Evolutionary conservation across 2,888 invertebrate species (phyloP), one percentile per base, ranked within the genome.

Genomic region (Melieria crassipennis): DNA sequence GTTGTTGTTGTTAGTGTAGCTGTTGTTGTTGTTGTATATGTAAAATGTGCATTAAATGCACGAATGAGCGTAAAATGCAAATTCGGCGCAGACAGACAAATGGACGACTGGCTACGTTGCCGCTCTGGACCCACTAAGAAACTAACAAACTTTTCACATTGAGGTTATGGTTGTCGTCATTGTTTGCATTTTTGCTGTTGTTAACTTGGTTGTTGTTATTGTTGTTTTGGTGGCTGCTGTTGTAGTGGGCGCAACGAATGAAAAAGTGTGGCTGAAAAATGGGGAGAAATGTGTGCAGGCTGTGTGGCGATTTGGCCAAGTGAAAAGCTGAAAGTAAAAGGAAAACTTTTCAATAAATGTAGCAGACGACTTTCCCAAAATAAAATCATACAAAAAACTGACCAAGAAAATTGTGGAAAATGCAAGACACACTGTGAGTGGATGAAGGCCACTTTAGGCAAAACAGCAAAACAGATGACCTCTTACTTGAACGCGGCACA

Each of bases 241-340:
- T 70, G 72, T 65, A 71, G 75, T 69, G 71, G 70, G 75, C 63
- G 71, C 58, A 62, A 69, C 60, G 43, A 56, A 65, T 50, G 66
- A 47, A 46, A 55, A 52, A 64, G 58, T 16, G 45, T 30, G 30
- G 30, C 30, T 30, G 30, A 30, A 30, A 30, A 30, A 30, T 30
- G 30, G 30, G 30, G 30, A 30, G 30, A 30, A 30, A 30, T 30
- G 30, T 30, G 30, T 30, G 3, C 30, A 30, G 30, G 30, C 30
- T 2, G 30, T 30, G 30, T 30, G 30, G 30, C 30, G 30, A 30
- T 30, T 30, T 30, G 30, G 30, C 30, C 30, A 30, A 30, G 30
- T 30, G 30, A 68, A 61, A 78, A 80, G 79, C 79, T 80, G 83
- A 83, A 83, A 83, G 84, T 83, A 83, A 83, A 82, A 82, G 82